Base-by-base conservation (phyloP, 2,113 vertebrate genomes). In the Pseudolaguvia tuberculata region DNA sequence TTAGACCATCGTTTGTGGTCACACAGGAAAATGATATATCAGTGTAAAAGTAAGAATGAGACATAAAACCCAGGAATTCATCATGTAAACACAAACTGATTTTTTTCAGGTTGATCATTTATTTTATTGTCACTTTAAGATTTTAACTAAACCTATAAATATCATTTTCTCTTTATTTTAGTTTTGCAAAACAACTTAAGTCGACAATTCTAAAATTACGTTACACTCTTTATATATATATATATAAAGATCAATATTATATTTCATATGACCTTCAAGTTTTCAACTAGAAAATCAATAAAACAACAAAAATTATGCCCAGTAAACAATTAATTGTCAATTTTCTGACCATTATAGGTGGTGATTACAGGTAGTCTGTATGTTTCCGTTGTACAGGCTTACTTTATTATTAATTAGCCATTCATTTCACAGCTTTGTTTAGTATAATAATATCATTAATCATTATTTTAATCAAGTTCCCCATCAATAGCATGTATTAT, bases 371-470 rank as follows among this genome's bases (percentile, higher is more conserved):
- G 35, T 31, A 31, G 18, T 50, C 27, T 35, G 27, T 57, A 47
- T 14, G 15, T 23, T 11, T 45, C 50, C 59, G 5, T 9, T 58
- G 23, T 65, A 42, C 56, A 47, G 42, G 12, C 39, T 89, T 91
- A 91, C 88, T 90, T 90, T n/a, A n/a, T n/a, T n/a, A n/a, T n/a
- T n/a, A n/a, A n/a, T n/a, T n/a, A 91, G 91, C 91, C 89, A 92
- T 91, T 88, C 88, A 90, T 90, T 86, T 91, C 91, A 90, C 91
- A 88, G 89, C 88, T 87, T 89, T 90, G 91, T 88, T 91, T 90
- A 90, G 47, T 27, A 55, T n/a, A 61, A 31, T 63, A 71, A 47
- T 20, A 45, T 45, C 31, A 15, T 70, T 63, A 3, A 70, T 62
- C 50, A 63, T 8, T 20, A 35, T 2, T 70, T 63, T 23, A 23